Conservation (phyloP, 2,888 invertebrate genomes). For the Argyresthia albistria region DNA sequence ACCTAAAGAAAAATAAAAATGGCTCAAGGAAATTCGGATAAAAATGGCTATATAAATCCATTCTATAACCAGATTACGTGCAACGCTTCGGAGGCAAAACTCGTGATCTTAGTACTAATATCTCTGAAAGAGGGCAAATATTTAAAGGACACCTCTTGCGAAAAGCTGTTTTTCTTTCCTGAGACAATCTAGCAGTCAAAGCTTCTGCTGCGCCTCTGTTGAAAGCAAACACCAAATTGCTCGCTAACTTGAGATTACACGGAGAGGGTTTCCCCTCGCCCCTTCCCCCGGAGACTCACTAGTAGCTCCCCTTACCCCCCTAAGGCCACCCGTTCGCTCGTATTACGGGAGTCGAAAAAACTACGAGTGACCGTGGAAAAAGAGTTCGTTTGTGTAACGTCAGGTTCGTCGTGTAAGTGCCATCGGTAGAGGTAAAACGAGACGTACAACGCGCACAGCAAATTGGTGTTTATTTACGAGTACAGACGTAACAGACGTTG, state of each 20-base stretch:
- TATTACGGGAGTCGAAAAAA: slow-evolving; percentile 33
- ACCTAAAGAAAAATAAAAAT: too few relatives aligned
- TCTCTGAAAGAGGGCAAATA: neutral
- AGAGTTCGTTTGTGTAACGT: slow-evolving; percentile 14
- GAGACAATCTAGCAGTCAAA: slow-evolving; percentile 39
- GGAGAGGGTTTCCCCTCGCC: neutral
- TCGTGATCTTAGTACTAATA: neutral
- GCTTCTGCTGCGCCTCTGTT: slow-evolving; percentile 23
- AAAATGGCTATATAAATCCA: too few relatives aligned
- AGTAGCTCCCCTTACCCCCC: slow-evolving; percentile 16
- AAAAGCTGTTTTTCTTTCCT: slow-evolving; percentile 4
- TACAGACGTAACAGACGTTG: too few relatives aligned
- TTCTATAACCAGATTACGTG: too few relatives aligned
- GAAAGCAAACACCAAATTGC: slow-evolving; percentile 62
- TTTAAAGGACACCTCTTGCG: neutral
- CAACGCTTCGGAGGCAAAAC: too few relatives aligned
- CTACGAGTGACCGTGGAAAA: slow-evolving; percentile 30
- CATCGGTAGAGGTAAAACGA: too few relatives aligned
- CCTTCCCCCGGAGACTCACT: slow-evolving; percentile 10
- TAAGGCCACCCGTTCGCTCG: slow-evolving; percentile 12
- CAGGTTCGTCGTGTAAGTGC: slow-evolving; percentile 20
- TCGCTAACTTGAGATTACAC: slow-evolving; percentile 48
- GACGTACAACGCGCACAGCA: too few relatives aligned
- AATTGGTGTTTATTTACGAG: too few relatives aligned
- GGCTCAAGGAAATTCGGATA: too few relatives aligned